Base-by-base conservation (phyloP, 1,140 invertebrate species). In the Drosophila nannoptera region DNA sequence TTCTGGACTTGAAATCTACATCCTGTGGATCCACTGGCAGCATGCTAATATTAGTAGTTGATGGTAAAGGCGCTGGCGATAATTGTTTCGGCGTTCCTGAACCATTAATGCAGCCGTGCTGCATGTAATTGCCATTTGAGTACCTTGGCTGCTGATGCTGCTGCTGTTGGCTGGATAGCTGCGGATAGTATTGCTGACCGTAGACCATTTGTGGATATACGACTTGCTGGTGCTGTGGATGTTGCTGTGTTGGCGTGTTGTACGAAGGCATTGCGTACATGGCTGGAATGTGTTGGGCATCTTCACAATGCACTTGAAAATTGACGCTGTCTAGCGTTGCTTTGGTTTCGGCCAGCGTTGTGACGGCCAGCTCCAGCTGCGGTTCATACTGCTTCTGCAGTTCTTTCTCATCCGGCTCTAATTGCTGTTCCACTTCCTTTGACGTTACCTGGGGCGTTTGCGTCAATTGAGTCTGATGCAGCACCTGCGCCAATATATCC, bases 401-500 rank as follows among this genome's bases (percentile, higher is more conserved):
- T 32, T 61, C 46, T 2, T 50, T 48, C 29, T 61, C n/a, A 0
- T 69, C 56, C 11, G 31, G 31, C 40, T 56, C 29, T 8, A 29
- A 14, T 14, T 2, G 22, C 35, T 11, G 12, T 11, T 69, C 56
- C 8, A 43, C 43, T 48, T 71, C 8, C 5, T 32, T 33, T 5
- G n/a, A 29, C 16, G 49, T 54, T 22, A 22, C 22, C 16, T 49
- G 35, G 46, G 72, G 16, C n/a, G 52, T 54, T n/a, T 71, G 68
- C 52, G 67, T 63, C 55, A 87, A 46, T 58, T 89, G 83, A 7
- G 88, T 89, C 58, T 88, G 90, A 68, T 92, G 91, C 45, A 93
- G 75, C 31, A 95, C 92, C 89, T 95, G 93, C 5, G 95, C 95
- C 46, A 97, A 90, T 88, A 96, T 93, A 89, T 96, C 95, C 90